Conservation (phyloP, 1,140 invertebrate species). For the Melanaphis sacchari region DNA sequence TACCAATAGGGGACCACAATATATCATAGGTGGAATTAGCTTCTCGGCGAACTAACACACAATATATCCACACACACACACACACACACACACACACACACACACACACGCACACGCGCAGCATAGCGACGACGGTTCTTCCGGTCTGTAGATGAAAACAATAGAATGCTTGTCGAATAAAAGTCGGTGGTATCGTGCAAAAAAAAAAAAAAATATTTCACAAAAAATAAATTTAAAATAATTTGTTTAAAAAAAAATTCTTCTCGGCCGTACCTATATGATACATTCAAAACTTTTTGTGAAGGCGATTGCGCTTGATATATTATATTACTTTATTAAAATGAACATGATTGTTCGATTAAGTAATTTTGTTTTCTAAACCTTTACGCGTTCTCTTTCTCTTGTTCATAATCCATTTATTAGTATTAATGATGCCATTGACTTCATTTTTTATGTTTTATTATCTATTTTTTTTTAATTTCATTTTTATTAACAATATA, state of each 20-base stretch:
- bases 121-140: not conserved
- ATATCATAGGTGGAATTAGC: conserved; percentile 10
- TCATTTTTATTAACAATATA: too few relatives aligned
- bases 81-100: not conserved
- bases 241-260: conserved; percentile 35
- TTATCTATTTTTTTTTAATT: too few relatives aligned
- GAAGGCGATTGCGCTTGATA: not conserved
- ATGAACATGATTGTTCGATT: not conserved
- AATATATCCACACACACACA: not conserved
- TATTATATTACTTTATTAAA: not conserved
- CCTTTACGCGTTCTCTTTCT: not conserved
- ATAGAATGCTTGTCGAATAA: not conserved
- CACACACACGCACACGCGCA: not conserved
- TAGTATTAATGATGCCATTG: not conserved
- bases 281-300: not conserved
- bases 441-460: not conserved
- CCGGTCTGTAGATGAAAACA: not conserved
- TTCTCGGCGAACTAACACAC: not conserved
- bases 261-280: too few relatives aligned
- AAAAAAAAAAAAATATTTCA: not conserved
- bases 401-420: not conserved
- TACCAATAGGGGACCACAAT: not conserved
- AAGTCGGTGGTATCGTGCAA: not conserved
- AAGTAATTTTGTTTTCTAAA: not conserved
- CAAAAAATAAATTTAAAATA: conserved; percentile 24